Percentiles rank a stretch among this genome's conserved stretches.
These are phyloP conservation scores for Acleris holmiana DNA, from an alignment of 2,888 invertebrate genomes.

Conservation along the genomic window DNA sequence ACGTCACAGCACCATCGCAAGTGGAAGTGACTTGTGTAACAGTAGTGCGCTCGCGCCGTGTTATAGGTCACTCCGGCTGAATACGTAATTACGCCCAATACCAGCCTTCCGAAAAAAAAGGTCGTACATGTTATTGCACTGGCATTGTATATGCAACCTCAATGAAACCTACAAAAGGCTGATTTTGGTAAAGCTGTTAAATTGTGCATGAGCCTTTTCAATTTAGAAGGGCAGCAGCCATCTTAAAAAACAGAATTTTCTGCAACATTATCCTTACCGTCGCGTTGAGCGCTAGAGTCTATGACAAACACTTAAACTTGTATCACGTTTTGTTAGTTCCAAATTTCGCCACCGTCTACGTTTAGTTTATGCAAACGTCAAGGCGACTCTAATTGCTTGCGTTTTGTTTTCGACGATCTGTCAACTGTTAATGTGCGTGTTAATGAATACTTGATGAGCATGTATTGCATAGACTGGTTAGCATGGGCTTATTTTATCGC, in stretches of 20 bases:
- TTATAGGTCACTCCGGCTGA: slow-evolving; percentile 71
- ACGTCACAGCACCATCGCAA: slow-evolving; percentile 51
- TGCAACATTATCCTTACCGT: neutral
- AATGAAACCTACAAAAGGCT: neutral
- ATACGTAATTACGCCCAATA: slow-evolving; percentile 62
- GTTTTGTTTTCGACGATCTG: slow-evolving; percentile 16
- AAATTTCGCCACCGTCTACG: neutral
- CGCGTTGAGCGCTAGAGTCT: slow-evolving; percentile 3
- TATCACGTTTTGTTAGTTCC: slow-evolving; percentile 2
- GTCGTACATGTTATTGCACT: slow-evolving; percentile 7
- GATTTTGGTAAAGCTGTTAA: neutral
- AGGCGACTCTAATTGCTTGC: slow-evolving; percentile 13
- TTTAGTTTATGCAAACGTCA: slow-evolving; percentile 2
- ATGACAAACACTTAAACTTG: neutral
- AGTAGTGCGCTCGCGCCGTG: slow-evolving; percentile 71
- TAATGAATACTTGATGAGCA: slow-evolving; percentile 8
- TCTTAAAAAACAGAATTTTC: slow-evolving; percentile 36
- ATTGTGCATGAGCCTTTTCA: neutral
- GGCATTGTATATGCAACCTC: neutral
- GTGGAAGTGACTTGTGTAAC: slow-evolving; percentile 69
- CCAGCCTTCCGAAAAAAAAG: slow-evolving; percentile 38
- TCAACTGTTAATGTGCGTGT: slow-evolving; percentile 8
- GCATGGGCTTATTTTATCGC: too few species aligned
- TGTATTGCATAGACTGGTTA: neutral
- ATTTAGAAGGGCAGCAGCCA: slow-evolving; percentile 2